Evolutionary conservation across 2,797 vertebrate genomes (phyloP), one percentile per base, ranked within the genome.

Genomic region (Arctocebus calabarensis): DNA sequence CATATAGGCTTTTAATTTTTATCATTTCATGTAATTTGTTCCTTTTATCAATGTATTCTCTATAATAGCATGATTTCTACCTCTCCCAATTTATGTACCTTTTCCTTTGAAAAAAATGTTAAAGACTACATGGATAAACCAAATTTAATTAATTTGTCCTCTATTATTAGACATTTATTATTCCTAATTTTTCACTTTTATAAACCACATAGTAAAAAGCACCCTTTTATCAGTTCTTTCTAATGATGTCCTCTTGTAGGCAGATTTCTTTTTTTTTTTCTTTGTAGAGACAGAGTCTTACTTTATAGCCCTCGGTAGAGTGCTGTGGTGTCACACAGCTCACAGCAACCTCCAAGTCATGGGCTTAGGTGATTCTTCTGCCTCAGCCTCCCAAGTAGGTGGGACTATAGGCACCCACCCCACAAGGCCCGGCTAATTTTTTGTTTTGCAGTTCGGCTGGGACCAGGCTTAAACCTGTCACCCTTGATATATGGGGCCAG

Each of bases 51-150:
- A 11, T 82, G 57, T 77, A 8, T 74, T n/a, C 59, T 89, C 27
- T 75, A n/a, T 84, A 71, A 77, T 45, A 78, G 25, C 6, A 11
- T 81, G 32, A 81, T 87, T 74, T 71, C 12, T 5, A 32, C 27
- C 34, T 48, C 17, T 11, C 19, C 1, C 27, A 77, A 78, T 3
- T 94, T 20, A 73, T 78, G 70, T 84, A 25, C 45, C 61, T 66
- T 90, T 89, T 71, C 34, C 34, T 29, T 84, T 43, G 75, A 92
- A 91, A 88, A 88, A 88, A 85, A 29, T 74, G 40, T 93, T 81
- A 94, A 57, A 62, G 13, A 34, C 75, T 64, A 4, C 19, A 10
- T 68, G 57, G 68, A 57, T 85, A 78, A 94, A 43, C 12, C 59
- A 92, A 73, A 61, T 78, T 85, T 83, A 94, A 75, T 82, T 34